Percentiles rank a stretch among this genome's conserved stretches.
Evolutionary conservation across 2,888 invertebrate species (phyloP).

Genomic region (Schizotus pectinicornis): DNA sequence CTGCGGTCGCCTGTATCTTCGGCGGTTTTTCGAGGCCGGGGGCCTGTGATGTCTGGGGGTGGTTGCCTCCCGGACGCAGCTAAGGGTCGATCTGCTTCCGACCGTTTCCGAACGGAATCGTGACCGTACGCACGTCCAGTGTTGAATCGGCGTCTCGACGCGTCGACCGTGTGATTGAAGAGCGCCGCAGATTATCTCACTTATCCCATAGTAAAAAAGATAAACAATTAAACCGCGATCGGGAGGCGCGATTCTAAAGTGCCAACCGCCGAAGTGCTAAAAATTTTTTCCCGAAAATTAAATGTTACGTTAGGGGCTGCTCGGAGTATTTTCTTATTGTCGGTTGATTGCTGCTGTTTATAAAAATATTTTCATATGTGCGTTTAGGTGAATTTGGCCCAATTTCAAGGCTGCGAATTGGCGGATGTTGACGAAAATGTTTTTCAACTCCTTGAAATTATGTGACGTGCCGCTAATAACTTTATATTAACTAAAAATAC

Average conservation of each 20-base stretch:
- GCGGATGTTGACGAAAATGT: constrained; percentile 2
- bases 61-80: constrained; percentile 35
- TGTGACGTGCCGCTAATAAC: constrained; percentile 4
- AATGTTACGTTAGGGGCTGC: not conserved
- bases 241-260: not conserved
- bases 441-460: constrained; percentile 11
- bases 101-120: constrained; percentile 33
- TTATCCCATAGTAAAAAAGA: constrained; percentile 17
- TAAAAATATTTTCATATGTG: constrained; percentile 15
- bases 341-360: constrained; percentile 5
- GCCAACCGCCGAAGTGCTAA: not conserved
- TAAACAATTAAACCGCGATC: constrained; percentile 12
- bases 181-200: constrained; percentile 19
- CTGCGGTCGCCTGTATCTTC: not conserved
- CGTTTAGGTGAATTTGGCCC: constrained; percentile 8
- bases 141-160: constrained; percentile 35
- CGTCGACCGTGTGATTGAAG: constrained; percentile 33
- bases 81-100: constrained; percentile 39
- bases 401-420: constrained; percentile 1
- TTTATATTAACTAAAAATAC: not conserved
- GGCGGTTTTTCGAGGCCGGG: not conserved
- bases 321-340: constrained; percentile 7
- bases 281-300: not conserved
- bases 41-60: constrained; percentile 13
- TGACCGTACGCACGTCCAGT: constrained; percentile 35